Conservation (phyloP, 2,113 vertebrate species). For the Coptodon rendalli region DNA sequence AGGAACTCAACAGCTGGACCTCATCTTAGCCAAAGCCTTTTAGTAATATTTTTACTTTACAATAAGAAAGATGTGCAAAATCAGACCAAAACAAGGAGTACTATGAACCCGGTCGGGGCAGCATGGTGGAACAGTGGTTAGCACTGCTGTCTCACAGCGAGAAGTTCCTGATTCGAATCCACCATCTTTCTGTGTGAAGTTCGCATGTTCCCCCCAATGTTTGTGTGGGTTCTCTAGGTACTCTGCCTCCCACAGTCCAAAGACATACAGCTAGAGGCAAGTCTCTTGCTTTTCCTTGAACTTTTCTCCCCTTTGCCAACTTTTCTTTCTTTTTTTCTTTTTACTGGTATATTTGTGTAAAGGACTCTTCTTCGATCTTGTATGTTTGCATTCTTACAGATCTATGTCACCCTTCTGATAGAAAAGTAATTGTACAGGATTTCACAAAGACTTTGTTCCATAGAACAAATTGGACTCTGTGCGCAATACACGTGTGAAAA, state of each 20-base stretch:
- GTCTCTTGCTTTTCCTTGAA: background rate
- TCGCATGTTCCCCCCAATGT: background rate
- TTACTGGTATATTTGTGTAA: background rate
- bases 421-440: background rate
- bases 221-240: background rate
- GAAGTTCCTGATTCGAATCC: background rate
- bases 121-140: background rate
- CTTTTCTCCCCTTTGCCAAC: background rate
- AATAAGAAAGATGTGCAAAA: background rate
- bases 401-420: background rate
- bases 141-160: background rate
- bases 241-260: background rate
- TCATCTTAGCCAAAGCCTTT: slow-evolving; percentile 6
- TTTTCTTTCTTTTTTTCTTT: background rate
- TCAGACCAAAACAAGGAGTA: background rate
- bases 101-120: background rate
- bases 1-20: slow-evolving; percentile 44
- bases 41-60: slow-evolving; percentile 35
- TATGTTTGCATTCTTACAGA: background rate
- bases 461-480: background rate
- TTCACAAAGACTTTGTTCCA: background rate
- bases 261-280: background rate
- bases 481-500: background rate
- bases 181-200: background rate
- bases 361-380: background rate